Evolutionary conservation across 2,888 invertebrate genomes (phyloP).

Genomic region (Xylota segnis): DNA sequence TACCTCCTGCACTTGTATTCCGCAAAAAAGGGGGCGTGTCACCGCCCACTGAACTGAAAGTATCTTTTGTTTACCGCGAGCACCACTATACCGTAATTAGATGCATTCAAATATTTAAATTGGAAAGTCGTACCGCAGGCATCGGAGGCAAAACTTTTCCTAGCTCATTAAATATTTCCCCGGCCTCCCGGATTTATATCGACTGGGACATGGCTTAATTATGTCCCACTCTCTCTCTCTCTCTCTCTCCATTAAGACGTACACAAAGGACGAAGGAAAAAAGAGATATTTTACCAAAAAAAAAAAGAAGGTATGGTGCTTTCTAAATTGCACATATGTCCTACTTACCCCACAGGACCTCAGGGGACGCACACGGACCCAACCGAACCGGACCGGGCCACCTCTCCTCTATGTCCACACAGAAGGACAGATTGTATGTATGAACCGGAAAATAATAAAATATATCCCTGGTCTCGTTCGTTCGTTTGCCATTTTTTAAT

Average conservation of each 20-base stretch:
- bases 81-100: constrained; percentile 52
- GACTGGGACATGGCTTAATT: constrained; percentile 64
- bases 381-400: too few relatives aligned
- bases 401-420: background rate
- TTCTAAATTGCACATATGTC: constrained; percentile 63
- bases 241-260: background rate
- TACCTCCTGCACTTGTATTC: background rate
- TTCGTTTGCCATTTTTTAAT: constrained; percentile 66
- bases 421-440: constrained; percentile 14
- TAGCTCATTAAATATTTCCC: constrained; percentile 60
- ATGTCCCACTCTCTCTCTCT: constrained; percentile 11
- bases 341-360: constrained; percentile 14
- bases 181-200: constrained; percentile 62
- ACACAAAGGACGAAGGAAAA: constrained; percentile 3
- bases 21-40: too few relatives aligned
- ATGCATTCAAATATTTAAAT: constrained; percentile 75
- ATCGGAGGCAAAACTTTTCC: constrained; percentile 23
- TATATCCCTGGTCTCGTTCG: constrained; percentile 42
- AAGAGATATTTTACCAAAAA: constrained; percentile 11
- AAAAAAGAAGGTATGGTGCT: constrained; percentile 1
- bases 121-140: constrained; percentile 45
- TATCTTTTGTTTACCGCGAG: background rate
- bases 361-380: too few relatives aligned
- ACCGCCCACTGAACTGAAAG: background rate
- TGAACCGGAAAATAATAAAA: constrained; percentile 66